These are phyloP conservation scores for Empis stercorea DNA, from an alignment of 2,888 invertebrate species.

Conservation along the genomic window DNA sequence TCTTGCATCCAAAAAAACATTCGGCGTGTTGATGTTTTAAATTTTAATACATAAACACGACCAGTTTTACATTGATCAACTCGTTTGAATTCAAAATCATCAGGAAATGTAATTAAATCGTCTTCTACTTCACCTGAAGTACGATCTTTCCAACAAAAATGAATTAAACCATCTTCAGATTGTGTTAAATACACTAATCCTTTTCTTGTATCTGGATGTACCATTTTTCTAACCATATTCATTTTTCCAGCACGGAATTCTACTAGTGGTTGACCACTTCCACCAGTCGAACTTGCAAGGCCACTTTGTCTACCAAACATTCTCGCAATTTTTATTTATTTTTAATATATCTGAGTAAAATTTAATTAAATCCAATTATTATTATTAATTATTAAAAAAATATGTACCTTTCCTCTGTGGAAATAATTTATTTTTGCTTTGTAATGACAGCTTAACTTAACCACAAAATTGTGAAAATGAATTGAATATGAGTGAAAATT, in stretches of 20 bases:
- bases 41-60: constrained; percentile 88
- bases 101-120: constrained; percentile 96
- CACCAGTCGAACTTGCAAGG: constrained; percentile 63
- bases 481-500: not conserved
- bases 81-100: constrained; percentile 93
- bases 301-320: constrained; percentile 43
- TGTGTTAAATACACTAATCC: constrained; percentile 91
- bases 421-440: too few relatives aligned
- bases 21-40: constrained; percentile 84
- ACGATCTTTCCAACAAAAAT: constrained; percentile 99
- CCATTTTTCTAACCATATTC: constrained; percentile 79
- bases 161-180: constrained; percentile 94
- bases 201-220: constrained; percentile 87
- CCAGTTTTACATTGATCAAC: constrained; percentile 94
- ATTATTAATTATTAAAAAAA: too few relatives aligned
- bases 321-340: not conserved
- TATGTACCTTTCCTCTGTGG: too few relatives aligned
- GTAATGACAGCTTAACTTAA: too few relatives aligned
- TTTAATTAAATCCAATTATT: not conserved
- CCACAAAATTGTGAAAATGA: not conserved
- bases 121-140: constrained; percentile 87
- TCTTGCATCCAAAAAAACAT: constrained; percentile 99
- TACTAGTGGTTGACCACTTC: constrained; percentile 78
- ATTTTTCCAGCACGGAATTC: constrained; percentile 96
- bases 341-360: not conserved